Evolutionary conservation across 2,888 invertebrate genomes (phyloP), one percentile per base, ranked within the genome.

Genomic region (Oxytorus armatus): DNA sequence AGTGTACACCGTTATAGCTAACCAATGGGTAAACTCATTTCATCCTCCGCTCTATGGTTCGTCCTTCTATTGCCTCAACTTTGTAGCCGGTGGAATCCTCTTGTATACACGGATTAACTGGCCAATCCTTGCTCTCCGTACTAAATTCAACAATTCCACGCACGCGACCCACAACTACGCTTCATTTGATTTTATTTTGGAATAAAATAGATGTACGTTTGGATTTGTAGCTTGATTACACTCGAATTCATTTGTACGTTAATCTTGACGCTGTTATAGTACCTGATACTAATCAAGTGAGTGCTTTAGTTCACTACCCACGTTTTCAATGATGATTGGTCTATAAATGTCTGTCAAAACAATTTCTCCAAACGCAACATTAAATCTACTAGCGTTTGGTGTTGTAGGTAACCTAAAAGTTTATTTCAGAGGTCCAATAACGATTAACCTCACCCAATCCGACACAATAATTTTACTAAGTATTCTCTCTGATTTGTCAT

Each of bases 21-120:
- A 66, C 55, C 47, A 53, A 53, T 65, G 55, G 65, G 47, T 18
- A 69, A 79, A 69, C 57, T 70, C 63, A 53, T 47, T 39, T 25
- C 63, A 47, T 33, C 25, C 42, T 11, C n/a, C n/a, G n/a, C 59
- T 29, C 49, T 16, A 14, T 53, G 36, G 42, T 57, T 57, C 68
- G 36, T 59, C 47, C 63, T 39, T 25, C 33, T 36, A 79, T 33
- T 39, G 21, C 65, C 39, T 39, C 21, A 66, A 79, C 72, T 72
- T 76, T 55, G 69, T 69, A 79, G 39, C 11, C 21, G 11, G 49
- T 21, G 47, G 29, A 53, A 72, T 72, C 4, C 76, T 39, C 66
- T 42, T 61, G 51, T 61, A 44, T 66, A 59, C 72, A 11, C 16
- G 33, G 51, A 76, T 75, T 65, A 14, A 70, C 59, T 53, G 61